Evolutionary conservation across 2,888 invertebrate genomes (phyloP), one percentile per base, ranked within the genome.

Genomic region (Stegana nigrithorax): DNA sequence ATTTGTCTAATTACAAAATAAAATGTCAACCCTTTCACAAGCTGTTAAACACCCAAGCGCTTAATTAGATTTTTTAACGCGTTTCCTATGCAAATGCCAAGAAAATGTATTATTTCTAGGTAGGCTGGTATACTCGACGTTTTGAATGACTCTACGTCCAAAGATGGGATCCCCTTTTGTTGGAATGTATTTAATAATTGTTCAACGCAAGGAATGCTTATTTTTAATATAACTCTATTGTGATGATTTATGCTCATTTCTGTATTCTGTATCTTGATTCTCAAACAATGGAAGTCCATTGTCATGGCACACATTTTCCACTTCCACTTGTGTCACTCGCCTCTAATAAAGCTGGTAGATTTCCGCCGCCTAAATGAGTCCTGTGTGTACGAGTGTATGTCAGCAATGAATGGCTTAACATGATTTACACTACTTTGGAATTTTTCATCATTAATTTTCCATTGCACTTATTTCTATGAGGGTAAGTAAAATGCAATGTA

Each of bases 371-470:
- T n/a, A n/a, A n/a, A n/a, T n/a, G n/a, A n/a, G n/a, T n/a, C n/a
- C n/a, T n/a, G n/a, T n/a, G n/a, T n/a, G n/a, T n/a, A n/a, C n/a
- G n/a, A n/a, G n/a, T n/a, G n/a, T 80, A 78, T 81, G 81, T 80
- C 81, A 72, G 81, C 81, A 72, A 81, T 80, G 80, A 81, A 82
- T 81, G 73, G 75, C 78, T 82, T 83, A 82, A 82, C 81, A 82
- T 83, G 82, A 82, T 82, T 82, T 82, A 82, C 83, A 81, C 75
- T 74, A 63, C 65, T 47, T 47, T 64, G 70, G 71, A 73, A 73
- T 72, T 73, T 66, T 69, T 66, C 66, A 68, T 68, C 68, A 66
- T 62, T 60, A 62, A 63, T 62, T 65, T 61, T 47, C n/a, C n/a
- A n/a, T n/a, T n/a, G n/a, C n/a, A n/a, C n/a, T n/a, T n/a, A n/a